Percentiles rank a stretch among this genome's conserved stretches.
Conservation (phyloP, 2,797 vertebrate species). For the Galago senegalensis region DNA sequence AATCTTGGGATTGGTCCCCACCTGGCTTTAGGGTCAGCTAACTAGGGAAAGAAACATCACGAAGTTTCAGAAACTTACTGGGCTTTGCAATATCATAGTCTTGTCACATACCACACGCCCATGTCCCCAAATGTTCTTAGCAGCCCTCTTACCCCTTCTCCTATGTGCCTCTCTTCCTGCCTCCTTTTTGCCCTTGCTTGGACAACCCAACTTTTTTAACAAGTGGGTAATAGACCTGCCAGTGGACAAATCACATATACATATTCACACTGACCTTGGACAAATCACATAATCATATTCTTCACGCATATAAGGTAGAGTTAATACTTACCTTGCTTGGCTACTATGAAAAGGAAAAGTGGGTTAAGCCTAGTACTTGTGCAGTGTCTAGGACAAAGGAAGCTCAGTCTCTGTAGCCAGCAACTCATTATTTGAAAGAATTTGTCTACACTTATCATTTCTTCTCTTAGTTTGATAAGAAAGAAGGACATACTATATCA, state of each 20-base stretch:
- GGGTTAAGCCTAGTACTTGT: neutral
- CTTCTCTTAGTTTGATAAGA: neutral
- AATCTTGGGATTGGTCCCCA: neutral
- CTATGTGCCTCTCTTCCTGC: neutral
- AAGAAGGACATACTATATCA: neutral
- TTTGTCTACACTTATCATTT: neutral
- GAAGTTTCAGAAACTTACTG: neutral
- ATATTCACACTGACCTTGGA: neutral
- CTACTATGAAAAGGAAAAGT: neutral
- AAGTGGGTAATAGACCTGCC: neutral
- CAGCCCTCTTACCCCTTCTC: neutral
- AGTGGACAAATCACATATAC: neutral
- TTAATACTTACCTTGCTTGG: neutral
- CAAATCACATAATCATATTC: neutral
- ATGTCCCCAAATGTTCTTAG: rapidly evolving
- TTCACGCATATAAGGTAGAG: too few relatives aligned
- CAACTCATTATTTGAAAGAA: neutral
- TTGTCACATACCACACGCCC: rapidly evolving
- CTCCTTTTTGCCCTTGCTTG: neutral
- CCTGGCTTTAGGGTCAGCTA: neutral
- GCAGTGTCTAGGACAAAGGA: neutral
- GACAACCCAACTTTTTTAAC: neutral
- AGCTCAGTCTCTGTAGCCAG: neutral
- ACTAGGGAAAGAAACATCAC: neutral
- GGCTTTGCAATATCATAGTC: neutral